Evolutionary conservation across 2,888 invertebrate species (phyloP).

Genomic region (Polia nebulosa): DNA sequence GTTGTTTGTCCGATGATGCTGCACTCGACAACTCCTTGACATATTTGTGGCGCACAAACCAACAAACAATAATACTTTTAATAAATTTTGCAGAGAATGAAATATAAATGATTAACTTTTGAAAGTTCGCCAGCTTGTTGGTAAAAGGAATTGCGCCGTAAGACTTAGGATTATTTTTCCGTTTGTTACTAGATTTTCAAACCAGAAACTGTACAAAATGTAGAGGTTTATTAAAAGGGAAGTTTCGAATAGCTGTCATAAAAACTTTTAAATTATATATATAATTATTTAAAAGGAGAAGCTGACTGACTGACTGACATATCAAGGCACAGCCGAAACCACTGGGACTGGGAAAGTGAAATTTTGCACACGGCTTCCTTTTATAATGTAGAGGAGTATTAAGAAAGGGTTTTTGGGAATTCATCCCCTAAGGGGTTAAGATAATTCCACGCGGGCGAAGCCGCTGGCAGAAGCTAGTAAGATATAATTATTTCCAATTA

Average conservation of each 20-base stretch:
- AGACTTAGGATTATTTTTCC: background rate
- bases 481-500: too few species aligned
- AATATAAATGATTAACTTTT: background rate
- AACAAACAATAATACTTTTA: conserved; percentile 1
- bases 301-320: too few species aligned
- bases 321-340: too few species aligned
- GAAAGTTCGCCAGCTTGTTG: background rate
- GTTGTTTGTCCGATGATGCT: background rate
- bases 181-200: background rate
- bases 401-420: too few species aligned
- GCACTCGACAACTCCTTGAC: background rate
- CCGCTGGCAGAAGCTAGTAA: too few species aligned
- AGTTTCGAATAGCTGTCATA: background rate
- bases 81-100: background rate
- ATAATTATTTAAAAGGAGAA: too few species aligned
- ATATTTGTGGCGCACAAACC: conserved; percentile 1
- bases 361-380: too few species aligned
- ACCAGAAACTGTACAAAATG: background rate
- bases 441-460: too few species aligned
- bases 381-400: too few species aligned
- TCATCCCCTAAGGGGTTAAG: too few species aligned
- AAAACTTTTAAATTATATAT: too few species aligned
- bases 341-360: too few species aligned
- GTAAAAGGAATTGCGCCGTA: background rate
- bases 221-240: background rate